Percentiles rank a stretch among this genome's conserved stretches.
Conservation (phyloP, 2,113 vertebrate genomes). For the Ardeotis arabs region DNA sequence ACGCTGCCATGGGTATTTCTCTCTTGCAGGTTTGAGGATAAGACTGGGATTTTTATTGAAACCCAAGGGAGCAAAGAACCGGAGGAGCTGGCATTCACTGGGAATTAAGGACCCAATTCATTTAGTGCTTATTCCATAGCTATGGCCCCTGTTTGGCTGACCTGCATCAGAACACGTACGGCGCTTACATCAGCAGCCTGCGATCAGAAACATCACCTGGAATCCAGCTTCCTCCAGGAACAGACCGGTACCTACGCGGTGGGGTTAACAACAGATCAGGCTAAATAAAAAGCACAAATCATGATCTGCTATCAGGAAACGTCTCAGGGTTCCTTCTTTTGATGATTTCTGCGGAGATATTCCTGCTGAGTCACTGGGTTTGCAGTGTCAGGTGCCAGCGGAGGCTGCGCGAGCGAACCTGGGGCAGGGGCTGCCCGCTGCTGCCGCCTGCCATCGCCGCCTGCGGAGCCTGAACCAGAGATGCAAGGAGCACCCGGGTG, state of each 20-base stretch:
- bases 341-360: not conserved
- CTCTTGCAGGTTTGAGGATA: not conserved
- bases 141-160: not conserved
- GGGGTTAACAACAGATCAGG: not conserved
- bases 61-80: not conserved
- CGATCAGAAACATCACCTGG: not conserved
- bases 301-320: not conserved
- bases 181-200: not conserved
- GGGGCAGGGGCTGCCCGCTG: not conserved
- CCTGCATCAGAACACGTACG: not conserved
- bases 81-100: not conserved
- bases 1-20: not conserved
- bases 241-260: fast-evolving
- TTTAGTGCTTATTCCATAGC: not conserved
- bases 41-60: not conserved
- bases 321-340: not conserved
- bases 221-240: not conserved
- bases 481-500: not conserved
- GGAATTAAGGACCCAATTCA: not conserved
- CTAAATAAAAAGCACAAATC: not conserved
- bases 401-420: not conserved
- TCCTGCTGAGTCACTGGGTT: slow-evolving; percentile 8
- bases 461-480: fast-evolving
- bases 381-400: not conserved
- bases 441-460: fast-evolving